These are phyloP conservation scores for Oscheius sp. DNA, from an alignment of 1,140 invertebrate species.

Conservation along the genomic window DNA sequence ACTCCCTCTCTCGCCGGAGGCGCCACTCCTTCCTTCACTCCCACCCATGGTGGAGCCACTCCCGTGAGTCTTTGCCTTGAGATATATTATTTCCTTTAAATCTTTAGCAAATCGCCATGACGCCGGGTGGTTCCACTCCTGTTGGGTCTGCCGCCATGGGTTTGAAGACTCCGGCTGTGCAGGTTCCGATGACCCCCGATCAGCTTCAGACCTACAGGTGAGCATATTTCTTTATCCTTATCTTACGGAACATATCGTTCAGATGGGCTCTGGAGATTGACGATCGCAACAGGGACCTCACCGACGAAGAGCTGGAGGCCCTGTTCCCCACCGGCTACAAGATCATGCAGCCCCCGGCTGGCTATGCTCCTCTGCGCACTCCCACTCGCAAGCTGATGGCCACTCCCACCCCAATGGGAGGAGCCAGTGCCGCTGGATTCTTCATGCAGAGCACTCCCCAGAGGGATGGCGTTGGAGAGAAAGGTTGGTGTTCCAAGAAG, in stretches of 20 bases:
- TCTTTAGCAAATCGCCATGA: constrained; percentile 63
- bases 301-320: constrained; percentile 93
- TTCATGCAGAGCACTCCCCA: constrained; percentile 78
- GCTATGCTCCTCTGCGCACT: constrained; percentile 93
- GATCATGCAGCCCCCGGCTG: constrained; percentile 83
- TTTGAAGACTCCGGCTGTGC: constrained; percentile 92
- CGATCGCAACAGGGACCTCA: constrained; percentile 88
- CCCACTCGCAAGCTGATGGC: constrained; percentile 93
- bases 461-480: constrained; percentile 48
- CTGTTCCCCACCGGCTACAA: constrained; percentile 98
- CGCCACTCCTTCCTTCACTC: constrained; percentile 51
- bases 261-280: constrained; percentile 79
- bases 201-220: constrained; percentile 94
- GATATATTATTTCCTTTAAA: constrained; percentile 44
- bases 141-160: constrained; percentile 94
- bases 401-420: constrained; percentile 88
- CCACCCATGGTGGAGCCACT: constrained; percentile 54
- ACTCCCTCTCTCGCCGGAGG: constrained; percentile 54
- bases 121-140: constrained; percentile 80
- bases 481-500: constrained; percentile 36
- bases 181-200: constrained; percentile 93
- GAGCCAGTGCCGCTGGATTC: constrained; percentile 81
- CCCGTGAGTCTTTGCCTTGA: constrained; percentile 54
- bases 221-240: no score
- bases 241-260: neutral